phyloP scores from a whole-genome alignment of 2,888 invertebrate species.

The Epiblema foenella region DNA sequence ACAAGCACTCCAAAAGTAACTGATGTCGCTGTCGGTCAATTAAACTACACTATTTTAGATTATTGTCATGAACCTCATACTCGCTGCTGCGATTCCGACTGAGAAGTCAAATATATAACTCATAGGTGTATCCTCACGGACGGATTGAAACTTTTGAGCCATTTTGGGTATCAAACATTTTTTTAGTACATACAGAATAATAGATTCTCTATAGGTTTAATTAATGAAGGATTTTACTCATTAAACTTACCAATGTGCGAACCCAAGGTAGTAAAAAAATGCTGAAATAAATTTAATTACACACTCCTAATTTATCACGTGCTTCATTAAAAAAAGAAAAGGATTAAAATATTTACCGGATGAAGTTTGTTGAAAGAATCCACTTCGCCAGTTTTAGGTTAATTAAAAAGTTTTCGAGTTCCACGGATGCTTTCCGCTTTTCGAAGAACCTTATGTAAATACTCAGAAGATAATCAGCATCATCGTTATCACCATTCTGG shows the following conservation, averaged over 20 bases:
- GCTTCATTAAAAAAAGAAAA: slow-evolving; percentile 35
- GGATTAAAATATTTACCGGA: slow-evolving; percentile 38
- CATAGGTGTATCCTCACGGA: too few relatives aligned
- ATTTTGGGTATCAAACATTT: too few relatives aligned
- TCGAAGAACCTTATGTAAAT: slow-evolving; percentile 6
- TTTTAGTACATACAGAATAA: too few relatives aligned
- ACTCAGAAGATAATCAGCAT: not conserved
- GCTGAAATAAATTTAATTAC: slow-evolving; percentile 28
- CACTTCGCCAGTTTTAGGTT: slow-evolving; percentile 46
- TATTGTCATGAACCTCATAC: too few relatives aligned
- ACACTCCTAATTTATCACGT: slow-evolving; percentile 31
- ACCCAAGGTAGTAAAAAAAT: not conserved
- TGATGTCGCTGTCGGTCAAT: not conserved
- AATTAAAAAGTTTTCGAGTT: slow-evolving; percentile 52
- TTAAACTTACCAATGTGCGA: too few relatives aligned
- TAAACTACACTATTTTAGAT: not conserved
- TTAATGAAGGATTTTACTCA: too few relatives aligned
- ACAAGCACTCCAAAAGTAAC: not conserved
- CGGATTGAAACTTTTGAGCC: too few relatives aligned
- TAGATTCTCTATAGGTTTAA: too few relatives aligned
- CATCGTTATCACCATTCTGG: too few relatives aligned
- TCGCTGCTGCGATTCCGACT: too few relatives aligned
- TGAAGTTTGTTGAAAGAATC: slow-evolving; percentile 42
- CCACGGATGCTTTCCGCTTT: slow-evolving; percentile 40
- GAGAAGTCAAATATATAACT: too few relatives aligned